Conservation (phyloP, 2,888 invertebrate species). For the Trissolcus japonicus region DNA sequence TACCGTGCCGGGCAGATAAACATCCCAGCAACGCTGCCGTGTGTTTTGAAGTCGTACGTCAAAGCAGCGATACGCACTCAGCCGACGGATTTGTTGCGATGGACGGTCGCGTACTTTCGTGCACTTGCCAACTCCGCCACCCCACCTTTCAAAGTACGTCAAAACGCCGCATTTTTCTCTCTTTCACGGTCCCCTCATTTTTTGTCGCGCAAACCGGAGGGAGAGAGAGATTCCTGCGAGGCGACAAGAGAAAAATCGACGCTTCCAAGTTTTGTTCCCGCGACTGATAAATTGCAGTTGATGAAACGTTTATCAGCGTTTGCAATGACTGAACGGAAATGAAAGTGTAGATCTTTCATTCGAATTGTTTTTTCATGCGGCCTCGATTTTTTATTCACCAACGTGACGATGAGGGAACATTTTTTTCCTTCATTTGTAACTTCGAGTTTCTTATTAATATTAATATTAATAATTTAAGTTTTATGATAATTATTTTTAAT, state of each 20-base stretch:
- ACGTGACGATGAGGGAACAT: too few relatives aligned
- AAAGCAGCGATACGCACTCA: slow-evolving; percentile 94
- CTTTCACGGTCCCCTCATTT: not conserved
- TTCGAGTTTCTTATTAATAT: too few relatives aligned
- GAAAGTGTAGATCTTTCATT: too few relatives aligned
- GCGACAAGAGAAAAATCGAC: not conserved
- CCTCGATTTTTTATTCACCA: too few relatives aligned
- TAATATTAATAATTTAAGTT: too few relatives aligned
- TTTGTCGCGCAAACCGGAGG: slow-evolving; percentile 2
- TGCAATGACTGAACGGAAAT: too few relatives aligned
- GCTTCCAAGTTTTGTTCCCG: not conserved
- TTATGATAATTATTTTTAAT: too few relatives aligned
- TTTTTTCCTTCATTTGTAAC: too few relatives aligned
- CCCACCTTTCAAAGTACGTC: slow-evolving; percentile 86
- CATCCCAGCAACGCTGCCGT: slow-evolving; percentile 88
- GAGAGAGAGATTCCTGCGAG: slow-evolving; percentile 10
- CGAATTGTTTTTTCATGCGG: too few relatives aligned
- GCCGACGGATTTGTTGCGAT: slow-evolving; percentile 87
- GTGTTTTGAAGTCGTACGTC: slow-evolving; percentile 88
- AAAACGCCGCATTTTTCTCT: slow-evolving; percentile 19
- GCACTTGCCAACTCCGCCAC: slow-evolving; percentile 84
- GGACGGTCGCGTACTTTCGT: slow-evolving; percentile 89
- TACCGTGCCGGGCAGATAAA: slow-evolving; percentile 90
- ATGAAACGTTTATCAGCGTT: too few relatives aligned
- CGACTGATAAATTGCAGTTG: not conserved